Evolutionary conservation across 2,797 vertebrate genomes (phyloP), one percentile per base, ranked within the genome.

Genomic region (Sebastes itinus): DNA sequence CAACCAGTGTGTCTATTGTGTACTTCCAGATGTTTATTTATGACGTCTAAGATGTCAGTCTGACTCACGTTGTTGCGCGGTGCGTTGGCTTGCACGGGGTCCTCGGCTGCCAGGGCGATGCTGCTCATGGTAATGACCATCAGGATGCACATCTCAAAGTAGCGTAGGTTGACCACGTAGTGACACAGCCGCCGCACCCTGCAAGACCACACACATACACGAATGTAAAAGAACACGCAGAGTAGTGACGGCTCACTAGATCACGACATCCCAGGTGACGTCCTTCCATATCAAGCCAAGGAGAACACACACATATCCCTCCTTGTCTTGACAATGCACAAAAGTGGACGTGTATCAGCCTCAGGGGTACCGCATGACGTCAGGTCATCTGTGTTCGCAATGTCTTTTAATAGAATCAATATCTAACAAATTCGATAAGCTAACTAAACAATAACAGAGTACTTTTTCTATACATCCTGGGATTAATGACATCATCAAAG

Each of bases 61-160:
- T 70, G 79, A 95, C 97, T 97, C 93, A 99, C 98, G 0, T 99
- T 97, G 20, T 99, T 99, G 77, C 97, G 96, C 0, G 96, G 96
- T 0, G 98, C 97, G 38, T 97, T 96, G 0, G 97, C 94, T 7
- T 96, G 95, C 35, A 99, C 98, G 0, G 98, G 98, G 74, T 99
- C 98, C 82, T 99, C 98, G 0, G 98, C 98, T 2, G 98, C 98
- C 92, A 99, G 94, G 4, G 98, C 97, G 0, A 99, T 98, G 95
- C 98, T 99, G 94, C 98, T 99, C 95, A 99, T 97, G 42, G 97
- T 97, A 2, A 99, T 99, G 80, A 99, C 98, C 25, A 97, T 92
- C 11, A 99, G 96, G 92, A 99, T 99, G 91, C 97, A 98, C 98
- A 98, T 98, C 90, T 99, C 98, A 1, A 99, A 99, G 91, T 99